These are phyloP conservation scores for Threskiornis aethiopicus DNA, from an alignment of 2,797 vertebrate genomes.

Conservation along the genomic window DNA sequence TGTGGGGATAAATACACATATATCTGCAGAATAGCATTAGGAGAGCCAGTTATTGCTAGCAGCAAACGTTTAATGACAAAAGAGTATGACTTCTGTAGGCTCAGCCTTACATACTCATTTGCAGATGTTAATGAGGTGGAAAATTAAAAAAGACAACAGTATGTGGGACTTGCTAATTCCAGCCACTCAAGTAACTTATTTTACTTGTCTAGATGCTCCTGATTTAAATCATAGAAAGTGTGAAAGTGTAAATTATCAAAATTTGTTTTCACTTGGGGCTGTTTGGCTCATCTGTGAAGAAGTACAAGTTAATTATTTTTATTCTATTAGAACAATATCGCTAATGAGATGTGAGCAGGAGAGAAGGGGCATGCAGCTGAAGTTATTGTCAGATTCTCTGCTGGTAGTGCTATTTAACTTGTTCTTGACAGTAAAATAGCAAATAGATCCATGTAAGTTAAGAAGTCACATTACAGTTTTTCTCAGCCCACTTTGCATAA, in stretches of 20 bases:
- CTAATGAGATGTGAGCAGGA: neutral
- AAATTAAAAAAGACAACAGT: slow-evolving; percentile 72
- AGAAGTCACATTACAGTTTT: neutral
- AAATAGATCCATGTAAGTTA: neutral
- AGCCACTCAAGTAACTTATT: neutral
- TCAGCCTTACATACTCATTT: slow-evolving; percentile 46
- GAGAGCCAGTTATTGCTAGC: neutral
- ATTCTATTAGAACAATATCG: slow-evolving; percentile 8
- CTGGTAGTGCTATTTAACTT: neutral
- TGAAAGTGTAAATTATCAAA: neutral
- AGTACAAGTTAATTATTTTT: slow-evolving; percentile 46
- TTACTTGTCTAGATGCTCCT: neutral
- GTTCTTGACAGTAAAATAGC: neutral
- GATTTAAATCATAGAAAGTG: slow-evolving; percentile 4
- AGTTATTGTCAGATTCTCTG: neutral
- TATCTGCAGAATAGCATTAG: neutral
- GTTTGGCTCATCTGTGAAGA: slow-evolving; percentile 20
- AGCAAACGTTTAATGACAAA: slow-evolving; percentile 53
- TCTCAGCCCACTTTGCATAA: neutral
- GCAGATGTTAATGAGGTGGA: slow-evolving; percentile 67
- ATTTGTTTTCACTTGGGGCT: neutral
- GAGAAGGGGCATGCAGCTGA: neutral
- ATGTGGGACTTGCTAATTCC: slow-evolving; percentile 33
- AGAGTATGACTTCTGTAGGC: neutral
- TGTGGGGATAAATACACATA: neutral